Evolutionary conservation across 2,888 invertebrate genomes (phyloP).

Genomic region (Drosophila anomelani): DNA sequence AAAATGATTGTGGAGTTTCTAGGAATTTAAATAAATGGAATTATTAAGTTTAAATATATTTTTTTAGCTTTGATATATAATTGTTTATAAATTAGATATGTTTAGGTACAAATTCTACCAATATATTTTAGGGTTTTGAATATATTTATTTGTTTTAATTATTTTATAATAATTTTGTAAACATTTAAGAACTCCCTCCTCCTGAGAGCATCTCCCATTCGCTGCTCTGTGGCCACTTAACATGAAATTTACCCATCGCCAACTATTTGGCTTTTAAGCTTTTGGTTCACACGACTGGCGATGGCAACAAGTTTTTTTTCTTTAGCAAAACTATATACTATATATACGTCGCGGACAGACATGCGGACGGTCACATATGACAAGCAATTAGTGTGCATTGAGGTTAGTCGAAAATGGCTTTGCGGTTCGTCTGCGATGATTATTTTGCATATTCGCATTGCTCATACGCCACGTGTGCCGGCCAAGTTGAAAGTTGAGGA

Average conservation of each 20-base stretch:
- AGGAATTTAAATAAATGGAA: background rate
- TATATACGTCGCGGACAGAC: conserved; percentile 57
- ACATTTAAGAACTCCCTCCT: background rate
- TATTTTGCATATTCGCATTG: conserved; percentile 62
- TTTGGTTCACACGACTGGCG: conserved; percentile 77
- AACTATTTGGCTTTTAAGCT: conserved; percentile 74
- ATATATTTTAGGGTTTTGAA: no score
- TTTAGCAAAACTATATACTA: conserved; percentile 61
- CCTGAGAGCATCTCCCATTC: conserved; percentile 50
- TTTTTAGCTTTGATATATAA: background rate
- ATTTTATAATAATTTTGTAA: background rate
- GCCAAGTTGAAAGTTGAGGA: conserved; percentile 63
- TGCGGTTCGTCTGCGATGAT: conserved; percentile 34
- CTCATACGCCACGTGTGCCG: conserved; percentile 78
- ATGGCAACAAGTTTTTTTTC: conserved; percentile 67
- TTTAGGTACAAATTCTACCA: no score
- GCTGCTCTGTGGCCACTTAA: background rate
- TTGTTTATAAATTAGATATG: no score
- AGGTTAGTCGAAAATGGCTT: conserved; percentile 75
- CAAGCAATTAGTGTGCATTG: conserved; percentile 80
- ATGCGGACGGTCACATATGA: conserved; percentile 61
- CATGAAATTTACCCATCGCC: conserved; percentile 55
- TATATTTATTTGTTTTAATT: background rate
- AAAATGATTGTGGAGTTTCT: background rate
- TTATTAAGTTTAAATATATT: background rate